Evolutionary conservation across 2,888 invertebrate species (phyloP).

Genomic region (Caenorhabditis imperialis): DNA sequence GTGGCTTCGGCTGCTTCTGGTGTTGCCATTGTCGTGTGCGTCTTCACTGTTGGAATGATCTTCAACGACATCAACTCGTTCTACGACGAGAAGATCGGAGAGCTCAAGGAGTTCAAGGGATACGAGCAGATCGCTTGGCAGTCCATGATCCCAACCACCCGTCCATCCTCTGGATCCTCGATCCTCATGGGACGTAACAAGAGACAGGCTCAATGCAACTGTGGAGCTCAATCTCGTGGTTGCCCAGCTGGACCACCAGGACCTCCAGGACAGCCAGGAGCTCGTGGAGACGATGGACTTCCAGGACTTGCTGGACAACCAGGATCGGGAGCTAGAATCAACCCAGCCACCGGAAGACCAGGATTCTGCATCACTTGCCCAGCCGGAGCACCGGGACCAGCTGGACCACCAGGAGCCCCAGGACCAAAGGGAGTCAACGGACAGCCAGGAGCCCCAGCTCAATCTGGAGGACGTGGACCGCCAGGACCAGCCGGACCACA

Average conservation of each 20-base stretch:
- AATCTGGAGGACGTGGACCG: slow-evolving; percentile 43
- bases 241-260: slow-evolving; percentile 66
- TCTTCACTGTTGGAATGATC: slow-evolving; percentile 55
- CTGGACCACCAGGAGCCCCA: slow-evolving; percentile 62
- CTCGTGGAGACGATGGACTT: slow-evolving; percentile 48
- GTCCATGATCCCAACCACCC: slow-evolving; percentile 52
- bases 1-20: slow-evolving; percentile 53
- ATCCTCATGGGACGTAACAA: slow-evolving; percentile 54
- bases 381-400: slow-evolving; percentile 54
- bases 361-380: slow-evolving; percentile 59
- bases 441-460: slow-evolving; percentile 41
- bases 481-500: slow-evolving; percentile 43
- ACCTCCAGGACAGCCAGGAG: slow-evolving; percentile 63
- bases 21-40: slow-evolving; percentile 52
- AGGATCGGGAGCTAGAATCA: slow-evolving; percentile 50
- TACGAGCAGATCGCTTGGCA: slow-evolving; percentile 56
- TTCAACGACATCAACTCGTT: slow-evolving; percentile 65
- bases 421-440: slow-evolving; percentile 54
- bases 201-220: slow-evolving; percentile 62
- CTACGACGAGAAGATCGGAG: slow-evolving; percentile 58
- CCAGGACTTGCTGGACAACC: slow-evolving; percentile 54
- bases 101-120: slow-evolving; percentile 57
- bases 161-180: slow-evolving; percentile 31
- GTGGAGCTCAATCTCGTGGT: slow-evolving; percentile 56
- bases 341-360: slow-evolving; percentile 43